Evolutionary conservation across 92 coral and sea anemone genomes (phyloP).

Genomic region (Siderastrea radians): DNA sequence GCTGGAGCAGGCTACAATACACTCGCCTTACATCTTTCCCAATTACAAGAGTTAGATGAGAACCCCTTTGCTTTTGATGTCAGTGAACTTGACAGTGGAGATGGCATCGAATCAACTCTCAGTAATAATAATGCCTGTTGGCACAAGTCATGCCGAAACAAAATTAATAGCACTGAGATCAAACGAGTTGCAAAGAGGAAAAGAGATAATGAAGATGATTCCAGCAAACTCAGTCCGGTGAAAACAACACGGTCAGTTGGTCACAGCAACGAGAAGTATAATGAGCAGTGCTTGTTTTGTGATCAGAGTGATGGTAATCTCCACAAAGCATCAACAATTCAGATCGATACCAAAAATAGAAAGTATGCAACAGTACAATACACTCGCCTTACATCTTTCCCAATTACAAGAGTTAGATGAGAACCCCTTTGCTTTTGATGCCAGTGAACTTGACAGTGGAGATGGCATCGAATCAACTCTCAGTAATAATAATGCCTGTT

Average conservation of each 20-base stretch:
- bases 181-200: conserved; percentile 50
- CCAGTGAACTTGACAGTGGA: conserved; percentile 32
- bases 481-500: conserved; percentile 43
- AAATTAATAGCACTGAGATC: conserved; percentile 50
- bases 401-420: conserved; percentile 25
- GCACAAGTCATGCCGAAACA: conserved; percentile 71
- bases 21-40: conserved; percentile 23
- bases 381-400: conserved; percentile 32
- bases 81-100: conserved; percentile 28
- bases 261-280: not conserved
- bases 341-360: conserved; percentile 25
- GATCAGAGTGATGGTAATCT: conserved; percentile 50
- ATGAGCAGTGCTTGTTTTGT: conserved; percentile 57
- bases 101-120: conserved; percentile 49
- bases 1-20: conserved; percentile 65
- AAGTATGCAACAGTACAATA: conserved; percentile 55
- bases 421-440: conserved; percentile 25
- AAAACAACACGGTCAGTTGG: conserved; percentile 53
- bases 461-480: conserved; percentile 51
- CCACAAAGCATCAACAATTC: conserved; percentile 58
- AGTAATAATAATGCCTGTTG: conserved; percentile 55
- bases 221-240: conserved; percentile 30
- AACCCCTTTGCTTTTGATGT: conserved; percentile 31
- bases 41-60: conserved; percentile 22
- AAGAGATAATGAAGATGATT: conserved; percentile 25